Evolutionary conservation across 1,140 invertebrate species (phyloP).

Genomic region (Drosophila pandora): DNA sequence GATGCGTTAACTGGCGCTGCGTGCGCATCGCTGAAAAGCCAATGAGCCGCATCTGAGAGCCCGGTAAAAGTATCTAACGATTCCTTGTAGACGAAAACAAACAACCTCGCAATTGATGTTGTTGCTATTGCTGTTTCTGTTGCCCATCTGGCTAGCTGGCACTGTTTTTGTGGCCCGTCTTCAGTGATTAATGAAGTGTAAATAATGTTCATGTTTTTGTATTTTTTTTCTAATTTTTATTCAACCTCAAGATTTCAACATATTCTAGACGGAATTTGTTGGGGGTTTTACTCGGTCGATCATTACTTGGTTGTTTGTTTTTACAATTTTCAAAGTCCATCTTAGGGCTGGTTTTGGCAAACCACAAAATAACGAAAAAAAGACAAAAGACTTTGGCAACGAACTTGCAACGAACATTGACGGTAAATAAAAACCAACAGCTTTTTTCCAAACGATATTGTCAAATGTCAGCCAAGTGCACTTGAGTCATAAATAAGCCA

Average conservation of each 20-base stretch:
- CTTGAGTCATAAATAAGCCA: slow-evolving; percentile 70
- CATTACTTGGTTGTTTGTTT: slow-evolving; percentile 8
- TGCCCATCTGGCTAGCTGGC: slow-evolving; percentile 10
- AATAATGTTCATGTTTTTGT: slow-evolving; percentile 74
- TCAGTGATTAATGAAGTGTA: slow-evolving; percentile 79
- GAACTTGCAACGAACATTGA: slow-evolving; percentile 57
- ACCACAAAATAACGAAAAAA: slow-evolving; percentile 9
- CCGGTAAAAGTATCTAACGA: slow-evolving; percentile 70
- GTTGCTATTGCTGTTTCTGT: slow-evolving; percentile 4
- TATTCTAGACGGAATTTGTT: slow-evolving; percentile 60
- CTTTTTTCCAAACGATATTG: slow-evolving; percentile 48
- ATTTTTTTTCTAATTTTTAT: slow-evolving; percentile 37
- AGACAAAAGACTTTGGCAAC: slow-evolving; percentile 75
- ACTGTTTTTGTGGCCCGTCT: slow-evolving; percentile 66
- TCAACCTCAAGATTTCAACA: slow-evolving; percentile 68
- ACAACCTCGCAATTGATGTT: slow-evolving; percentile 54
- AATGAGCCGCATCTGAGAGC: slow-evolving; percentile 71
- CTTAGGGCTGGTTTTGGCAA: slow-evolving; percentile 48
- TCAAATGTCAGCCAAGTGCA: slow-evolving; percentile 71
- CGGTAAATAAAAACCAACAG: slow-evolving; percentile 31
- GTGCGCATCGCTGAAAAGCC: slow-evolving; percentile 78
- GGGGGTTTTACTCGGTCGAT: slow-evolving; percentile 17
- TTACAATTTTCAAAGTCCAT: slow-evolving; percentile 37
- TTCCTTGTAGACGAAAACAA: slow-evolving; percentile 45
- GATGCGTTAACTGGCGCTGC: slow-evolving; percentile 79